These are phyloP conservation scores for Girardia tigrina DNA, from an alignment of 2,888 invertebrate species.

Conservation along the genomic window DNA sequence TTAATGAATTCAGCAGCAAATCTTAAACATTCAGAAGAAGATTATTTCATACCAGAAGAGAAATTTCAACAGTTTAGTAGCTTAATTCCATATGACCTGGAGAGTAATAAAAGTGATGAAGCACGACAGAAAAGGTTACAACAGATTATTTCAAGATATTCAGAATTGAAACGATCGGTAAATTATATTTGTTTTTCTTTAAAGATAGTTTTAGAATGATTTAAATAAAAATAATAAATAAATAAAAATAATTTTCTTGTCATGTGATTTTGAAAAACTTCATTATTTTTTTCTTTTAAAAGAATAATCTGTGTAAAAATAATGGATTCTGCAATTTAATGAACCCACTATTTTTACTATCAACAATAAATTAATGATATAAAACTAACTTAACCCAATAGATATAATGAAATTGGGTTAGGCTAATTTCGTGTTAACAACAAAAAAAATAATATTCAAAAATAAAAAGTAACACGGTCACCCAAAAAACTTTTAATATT, in stretches of 20 bases:
- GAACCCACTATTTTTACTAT: too few species aligned
- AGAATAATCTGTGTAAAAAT: too few species aligned
- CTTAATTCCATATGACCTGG: background rate
- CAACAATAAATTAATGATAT: too few species aligned
- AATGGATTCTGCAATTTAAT: too few species aligned
- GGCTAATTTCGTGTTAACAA: too few species aligned
- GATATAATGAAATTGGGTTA: too few species aligned
- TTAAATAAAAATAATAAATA: background rate
- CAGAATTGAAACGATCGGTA: constrained; percentile 13
- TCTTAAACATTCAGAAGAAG: background rate
- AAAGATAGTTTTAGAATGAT: too few species aligned
- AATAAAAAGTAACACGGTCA: too few species aligned
- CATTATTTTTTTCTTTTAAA: background rate
- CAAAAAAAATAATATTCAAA: too few species aligned
- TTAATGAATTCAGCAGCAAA: background rate
- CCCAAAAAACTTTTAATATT: too few species aligned
- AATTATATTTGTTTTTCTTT: too few species aligned
- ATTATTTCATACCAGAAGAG: constrained; percentile 1
- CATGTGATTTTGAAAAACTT: background rate
- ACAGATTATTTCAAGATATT: background rate
- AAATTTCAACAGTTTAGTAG: background rate
- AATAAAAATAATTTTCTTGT: background rate
- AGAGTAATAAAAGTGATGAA: background rate
- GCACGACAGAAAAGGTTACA: background rate
- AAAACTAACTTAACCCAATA: too few species aligned